These are phyloP conservation scores for Piezodorus guildinii DNA, from an alignment of 1,140 invertebrate species.

Conservation along the genomic window DNA sequence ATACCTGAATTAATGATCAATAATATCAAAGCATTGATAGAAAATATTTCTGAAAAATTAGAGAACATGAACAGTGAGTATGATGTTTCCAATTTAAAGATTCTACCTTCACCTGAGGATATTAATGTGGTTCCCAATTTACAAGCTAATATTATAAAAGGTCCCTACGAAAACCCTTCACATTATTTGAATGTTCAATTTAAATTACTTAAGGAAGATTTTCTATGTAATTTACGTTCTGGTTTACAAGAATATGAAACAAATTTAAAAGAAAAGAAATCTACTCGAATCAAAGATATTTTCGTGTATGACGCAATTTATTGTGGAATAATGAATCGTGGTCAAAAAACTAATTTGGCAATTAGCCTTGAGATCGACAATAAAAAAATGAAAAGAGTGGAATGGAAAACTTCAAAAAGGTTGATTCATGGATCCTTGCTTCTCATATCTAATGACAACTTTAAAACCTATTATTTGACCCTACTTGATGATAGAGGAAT, in stretches of 20 bases:
- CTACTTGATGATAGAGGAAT: slow-evolving; percentile 46
- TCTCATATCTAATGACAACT: slow-evolving; percentile 54
- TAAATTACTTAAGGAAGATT: slow-evolving; percentile 40
- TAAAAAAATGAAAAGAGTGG: slow-evolving; percentile 24
- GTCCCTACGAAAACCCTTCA: slow-evolving; percentile 33
- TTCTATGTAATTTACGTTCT: slow-evolving; percentile 34
- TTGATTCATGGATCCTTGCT: slow-evolving; percentile 62
- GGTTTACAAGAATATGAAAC: slow-evolving; percentile 29
- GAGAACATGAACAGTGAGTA: no score
- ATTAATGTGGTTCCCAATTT: no score
- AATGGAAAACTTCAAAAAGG: slow-evolving; percentile 39
- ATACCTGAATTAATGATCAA: no score
- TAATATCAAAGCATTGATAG: no score
- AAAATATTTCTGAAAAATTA: no score
- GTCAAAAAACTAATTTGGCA: background rate
- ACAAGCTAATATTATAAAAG: background rate
- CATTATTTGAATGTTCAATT: slow-evolving; percentile 42
- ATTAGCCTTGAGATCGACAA: background rate
- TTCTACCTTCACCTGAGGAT: no score
- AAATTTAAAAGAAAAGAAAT: slow-evolving; percentile 15
- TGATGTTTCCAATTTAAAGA: no score
- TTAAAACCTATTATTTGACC: slow-evolving; percentile 51
- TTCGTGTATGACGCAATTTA: slow-evolving; percentile 1
- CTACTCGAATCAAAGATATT: background rate
- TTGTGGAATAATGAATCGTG: background rate